A percentile compares a stretch with the other conserved stretches of the same genome.
phyloP scores from a whole-genome alignment of 2,797 vertebrate species.

The Carapus acus region DNA sequence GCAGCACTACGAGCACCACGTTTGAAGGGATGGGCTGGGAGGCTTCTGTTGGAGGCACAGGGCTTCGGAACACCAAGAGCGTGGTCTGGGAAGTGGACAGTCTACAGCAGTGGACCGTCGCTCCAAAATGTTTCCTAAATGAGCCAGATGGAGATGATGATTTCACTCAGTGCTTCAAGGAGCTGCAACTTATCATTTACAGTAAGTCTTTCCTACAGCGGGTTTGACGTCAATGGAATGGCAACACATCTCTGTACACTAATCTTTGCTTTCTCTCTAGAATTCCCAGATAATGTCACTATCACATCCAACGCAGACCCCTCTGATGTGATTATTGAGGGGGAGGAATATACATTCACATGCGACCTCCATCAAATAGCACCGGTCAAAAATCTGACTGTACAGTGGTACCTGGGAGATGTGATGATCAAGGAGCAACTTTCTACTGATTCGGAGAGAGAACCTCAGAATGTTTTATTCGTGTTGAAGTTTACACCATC shows the following conservation, averaged over 20 bases:
- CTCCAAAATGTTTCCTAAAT: background rate
- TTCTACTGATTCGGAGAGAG: rapidly evolving
- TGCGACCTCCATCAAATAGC: slow-evolving; percentile 58
- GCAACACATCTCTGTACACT: background rate
- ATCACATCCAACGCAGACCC: slow-evolving; percentile 17
- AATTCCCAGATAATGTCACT: slow-evolving; percentile 50
- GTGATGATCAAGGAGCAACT: rapidly evolving
- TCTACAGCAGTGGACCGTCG: slow-evolving; percentile 4
- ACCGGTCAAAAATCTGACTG: slow-evolving; percentile 48
- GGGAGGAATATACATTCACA: slow-evolving; percentile 1
- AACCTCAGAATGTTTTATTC: slow-evolving; percentile 14
- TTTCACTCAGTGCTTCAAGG: rapidly evolving
- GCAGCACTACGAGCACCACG: slow-evolving; percentile 12
- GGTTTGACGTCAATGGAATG: background rate
- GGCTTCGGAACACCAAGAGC: rapidly evolving
- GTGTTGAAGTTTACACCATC: slow-evolving; percentile 13
- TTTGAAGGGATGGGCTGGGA: slow-evolving; percentile 54
- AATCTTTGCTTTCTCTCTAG: slow-evolving; percentile 41
- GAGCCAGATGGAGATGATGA: rapidly evolving
- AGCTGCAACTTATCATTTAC: slow-evolving; percentile 30
- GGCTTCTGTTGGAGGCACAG: rapidly evolving
- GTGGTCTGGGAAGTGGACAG: slow-evolving; percentile 43
- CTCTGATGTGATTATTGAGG: slow-evolving; percentile 29
- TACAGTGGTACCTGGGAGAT: slow-evolving; percentile 58
- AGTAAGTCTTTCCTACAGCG: slow-evolving; percentile 46